Conservation (phyloP, 2,888 invertebrate genomes). For the Pterostichus madidus region DNA sequence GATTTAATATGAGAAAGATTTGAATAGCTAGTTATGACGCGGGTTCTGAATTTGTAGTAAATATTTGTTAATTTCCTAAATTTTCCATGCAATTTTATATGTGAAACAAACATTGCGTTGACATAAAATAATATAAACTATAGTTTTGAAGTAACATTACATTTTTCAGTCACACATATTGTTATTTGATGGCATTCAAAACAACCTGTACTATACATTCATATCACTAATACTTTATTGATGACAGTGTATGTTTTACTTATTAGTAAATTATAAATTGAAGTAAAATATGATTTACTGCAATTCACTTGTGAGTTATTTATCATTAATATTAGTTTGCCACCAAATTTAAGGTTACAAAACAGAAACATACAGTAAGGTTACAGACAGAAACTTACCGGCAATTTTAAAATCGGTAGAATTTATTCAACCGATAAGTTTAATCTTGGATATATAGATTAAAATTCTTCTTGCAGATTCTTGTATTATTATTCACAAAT, state of each 20-base stretch:
- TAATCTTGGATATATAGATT: not conserved
- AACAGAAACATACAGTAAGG: conserved; percentile 36
- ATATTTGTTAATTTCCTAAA: not conserved
- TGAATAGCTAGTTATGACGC: not conserved
- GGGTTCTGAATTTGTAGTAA: not conserved
- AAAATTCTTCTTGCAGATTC: not conserved
- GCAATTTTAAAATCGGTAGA: conserved; percentile 52
- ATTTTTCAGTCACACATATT: not conserved
- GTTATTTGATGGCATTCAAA: conserved; percentile 7
- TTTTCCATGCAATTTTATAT: not conserved
- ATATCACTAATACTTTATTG: not conserved
- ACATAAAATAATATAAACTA: not conserved
- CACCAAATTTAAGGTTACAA: conserved; percentile 53
- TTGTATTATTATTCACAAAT: not conserved
- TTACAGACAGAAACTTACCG: conserved; percentile 54
- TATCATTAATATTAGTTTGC: not conserved
- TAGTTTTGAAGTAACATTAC: not conserved
- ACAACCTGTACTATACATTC: not conserved
- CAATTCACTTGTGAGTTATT: not conserved
- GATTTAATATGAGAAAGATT: not conserved
- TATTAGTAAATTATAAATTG: not conserved
- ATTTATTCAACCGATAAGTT: conserved; percentile 17
- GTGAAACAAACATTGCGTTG: not conserved
- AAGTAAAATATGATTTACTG: not conserved
- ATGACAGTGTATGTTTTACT: not conserved